These are phyloP conservation scores for Eulithis testata DNA, from an alignment of 2,888 invertebrate genomes.

Conservation along the genomic window DNA sequence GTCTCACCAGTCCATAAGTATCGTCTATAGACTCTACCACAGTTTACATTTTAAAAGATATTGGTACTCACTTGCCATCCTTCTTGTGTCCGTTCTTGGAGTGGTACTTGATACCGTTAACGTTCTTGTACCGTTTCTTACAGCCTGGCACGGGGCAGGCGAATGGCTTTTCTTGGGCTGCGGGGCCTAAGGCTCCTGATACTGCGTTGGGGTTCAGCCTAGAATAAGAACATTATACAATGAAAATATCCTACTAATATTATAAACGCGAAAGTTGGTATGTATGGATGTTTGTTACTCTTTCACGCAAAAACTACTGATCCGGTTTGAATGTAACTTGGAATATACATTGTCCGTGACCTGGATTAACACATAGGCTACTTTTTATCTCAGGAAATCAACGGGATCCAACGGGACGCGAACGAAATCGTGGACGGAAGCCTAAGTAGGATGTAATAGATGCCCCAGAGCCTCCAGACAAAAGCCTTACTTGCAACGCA, in stretches of 20 bases:
- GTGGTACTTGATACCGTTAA: slow-evolving; percentile 95
- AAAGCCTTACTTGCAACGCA: too few species aligned
- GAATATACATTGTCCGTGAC: too few species aligned
- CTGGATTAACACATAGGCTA: too few species aligned
- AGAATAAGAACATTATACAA: slow-evolving; percentile 10
- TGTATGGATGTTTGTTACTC: too few species aligned
- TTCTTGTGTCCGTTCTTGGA: slow-evolving; percentile 94
- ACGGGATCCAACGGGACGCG: too few species aligned
- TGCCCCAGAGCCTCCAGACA: too few species aligned
- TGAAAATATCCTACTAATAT: neutral
- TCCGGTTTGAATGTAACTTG: too few species aligned
- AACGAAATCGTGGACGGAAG: too few species aligned
- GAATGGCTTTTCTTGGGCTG: slow-evolving; percentile 90
- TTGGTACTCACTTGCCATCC: slow-evolving; percentile 90
- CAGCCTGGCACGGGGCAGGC: slow-evolving; percentile 94
- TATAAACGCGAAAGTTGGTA: too few species aligned
- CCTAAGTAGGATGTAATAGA: too few species aligned
- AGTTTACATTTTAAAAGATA: neutral
- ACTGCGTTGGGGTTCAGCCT: slow-evolving; percentile 71
- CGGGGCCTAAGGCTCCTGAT: slow-evolving; percentile 66
- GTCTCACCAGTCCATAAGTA: neutral
- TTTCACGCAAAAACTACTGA: too few species aligned
- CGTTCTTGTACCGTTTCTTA: slow-evolving; percentile 94
- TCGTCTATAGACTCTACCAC: neutral
- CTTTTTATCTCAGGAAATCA: too few species aligned